phyloP scores from a whole-genome alignment of 2,888 invertebrate genomes.

The Cephus runcator region DNA sequence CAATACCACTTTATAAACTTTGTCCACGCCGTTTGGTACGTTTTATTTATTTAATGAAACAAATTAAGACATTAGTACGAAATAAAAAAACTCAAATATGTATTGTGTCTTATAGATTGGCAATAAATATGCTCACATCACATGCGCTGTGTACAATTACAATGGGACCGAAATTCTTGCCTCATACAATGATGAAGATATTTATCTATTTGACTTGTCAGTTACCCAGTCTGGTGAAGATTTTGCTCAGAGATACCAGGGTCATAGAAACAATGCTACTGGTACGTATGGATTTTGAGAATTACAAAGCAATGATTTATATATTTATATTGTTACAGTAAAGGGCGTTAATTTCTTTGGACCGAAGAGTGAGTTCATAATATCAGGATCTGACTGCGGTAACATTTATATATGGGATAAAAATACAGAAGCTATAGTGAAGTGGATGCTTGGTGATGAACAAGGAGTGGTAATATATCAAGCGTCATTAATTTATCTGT shows the following conservation, averaged over 20 bases:
- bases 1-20: conserved; percentile 70
- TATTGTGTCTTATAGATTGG: conserved; percentile 30
- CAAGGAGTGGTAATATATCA: conserved; percentile 78
- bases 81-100: not conserved
- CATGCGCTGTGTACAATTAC: conserved; percentile 91
- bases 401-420: conserved; percentile 92
- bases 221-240: conserved; percentile 65
- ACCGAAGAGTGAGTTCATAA: conserved; percentile 87
- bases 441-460: conserved; percentile 84
- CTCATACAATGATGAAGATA: conserved; percentile 94
- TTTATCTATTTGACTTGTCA: conserved; percentile 85
- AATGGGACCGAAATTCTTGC: conserved; percentile 91
- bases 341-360: conserved; percentile 97
- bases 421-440: conserved; percentile 87
- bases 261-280: conserved; percentile 68
- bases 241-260: conserved; percentile 70
- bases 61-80: not conserved
- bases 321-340: conserved; percentile 66
- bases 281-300: conserved; percentile 33
- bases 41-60: not conserved
- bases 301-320: not conserved
- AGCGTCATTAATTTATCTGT: conserved; percentile 4
- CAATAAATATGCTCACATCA: conserved; percentile 74
- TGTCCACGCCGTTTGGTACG: conserved; percentile 72
- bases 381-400: conserved; percentile 95